phyloP scores from a whole-genome alignment of 2,888 invertebrate species.

The Sphaerophoria rueppellii region DNA sequence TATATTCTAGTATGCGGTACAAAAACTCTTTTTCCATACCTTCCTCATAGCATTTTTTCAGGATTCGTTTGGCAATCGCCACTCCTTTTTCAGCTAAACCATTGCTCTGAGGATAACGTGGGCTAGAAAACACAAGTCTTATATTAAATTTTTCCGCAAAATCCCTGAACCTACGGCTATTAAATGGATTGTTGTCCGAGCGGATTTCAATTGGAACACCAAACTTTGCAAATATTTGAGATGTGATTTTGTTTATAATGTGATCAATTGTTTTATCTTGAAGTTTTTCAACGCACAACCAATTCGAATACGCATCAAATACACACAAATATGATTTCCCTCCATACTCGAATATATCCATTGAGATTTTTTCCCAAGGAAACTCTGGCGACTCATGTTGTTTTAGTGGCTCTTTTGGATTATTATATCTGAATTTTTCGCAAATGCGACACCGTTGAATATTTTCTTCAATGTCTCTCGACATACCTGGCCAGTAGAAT shows the following conservation, averaged over 20 bases:
- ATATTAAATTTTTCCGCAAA: conserved; percentile 27
- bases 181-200: conserved; percentile 32
- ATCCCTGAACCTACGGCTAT: conserved; percentile 3
- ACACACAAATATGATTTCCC: conserved; percentile 35
- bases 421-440: conserved; percentile 63
- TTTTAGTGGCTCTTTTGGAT: conserved; percentile 69
- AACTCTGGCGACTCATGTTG: conserved; percentile 68
- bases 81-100: conserved; percentile 69
- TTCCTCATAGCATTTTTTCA: conserved; percentile 60
- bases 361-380: conserved; percentile 68
- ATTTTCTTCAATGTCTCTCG: conserved; percentile 75
- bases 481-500: conserved; percentile 77
- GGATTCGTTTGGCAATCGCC: conserved; percentile 56
- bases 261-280: conserved; percentile 39
- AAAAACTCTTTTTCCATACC: conserved; percentile 43
- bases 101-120: conserved; percentile 27
- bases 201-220: conserved; percentile 35
- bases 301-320: conserved; percentile 59
- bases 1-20: conserved; percentile 59
- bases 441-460: conserved; percentile 61
- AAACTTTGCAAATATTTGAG: conserved; percentile 33
- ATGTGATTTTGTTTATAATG: conserved; percentile 20
- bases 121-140: conserved; percentile 9
- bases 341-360: conserved; percentile 73
- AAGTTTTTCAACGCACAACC: conserved; percentile 30